Evolutionary conservation across 2,113 vertebrate species (phyloP).

Genomic region (Anoplopoma fimbria): DNA sequence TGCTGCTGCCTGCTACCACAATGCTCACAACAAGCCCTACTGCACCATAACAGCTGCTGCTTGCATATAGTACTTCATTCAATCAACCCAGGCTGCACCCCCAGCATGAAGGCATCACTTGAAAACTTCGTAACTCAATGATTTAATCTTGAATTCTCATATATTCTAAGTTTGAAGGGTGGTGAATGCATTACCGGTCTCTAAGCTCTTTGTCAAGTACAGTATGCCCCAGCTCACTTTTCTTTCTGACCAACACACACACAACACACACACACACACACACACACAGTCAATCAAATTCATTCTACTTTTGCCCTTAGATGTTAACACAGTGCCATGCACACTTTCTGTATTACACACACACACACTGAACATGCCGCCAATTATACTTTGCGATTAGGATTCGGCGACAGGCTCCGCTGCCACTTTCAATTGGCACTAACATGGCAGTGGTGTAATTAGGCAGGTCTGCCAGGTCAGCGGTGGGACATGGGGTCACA

Average conservation of each 20-base stretch:
- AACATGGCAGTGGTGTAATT: slow-evolving; percentile 72
- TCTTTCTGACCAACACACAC: background rate
- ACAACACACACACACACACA: background rate
- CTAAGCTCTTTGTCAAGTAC: slow-evolving; percentile 12
- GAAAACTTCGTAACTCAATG: background rate
- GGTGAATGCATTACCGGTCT: background rate
- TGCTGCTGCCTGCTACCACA: slow-evolving; percentile 3
- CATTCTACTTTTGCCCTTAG: slow-evolving; percentile 9
- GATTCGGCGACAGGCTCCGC: slow-evolving; percentile 66
- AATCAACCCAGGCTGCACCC: background rate
- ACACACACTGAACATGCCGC: slow-evolving; percentile 13
- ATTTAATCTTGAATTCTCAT: background rate
- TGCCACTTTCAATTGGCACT: slow-evolving; percentile 77
- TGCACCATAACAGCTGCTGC: slow-evolving; percentile 5
- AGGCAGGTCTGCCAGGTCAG: slow-evolving; percentile 68
- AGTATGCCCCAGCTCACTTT: background rate
- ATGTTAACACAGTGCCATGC: background rate
- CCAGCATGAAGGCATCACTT: background rate
- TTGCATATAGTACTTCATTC: slow-evolving; percentile 7
- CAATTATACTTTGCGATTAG: slow-evolving; percentile 69
- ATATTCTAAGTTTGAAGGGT: background rate
- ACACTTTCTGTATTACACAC: slow-evolving; percentile 1
- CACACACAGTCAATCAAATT: background rate
- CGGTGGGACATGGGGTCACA: slow-evolving; percentile 61
- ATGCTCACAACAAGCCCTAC: background rate